Percentiles rank a stretch among this genome's conserved stretches.
phyloP scores from a whole-genome alignment of 2,113 vertebrate species.

The Corvus hawaiiensis region DNA sequence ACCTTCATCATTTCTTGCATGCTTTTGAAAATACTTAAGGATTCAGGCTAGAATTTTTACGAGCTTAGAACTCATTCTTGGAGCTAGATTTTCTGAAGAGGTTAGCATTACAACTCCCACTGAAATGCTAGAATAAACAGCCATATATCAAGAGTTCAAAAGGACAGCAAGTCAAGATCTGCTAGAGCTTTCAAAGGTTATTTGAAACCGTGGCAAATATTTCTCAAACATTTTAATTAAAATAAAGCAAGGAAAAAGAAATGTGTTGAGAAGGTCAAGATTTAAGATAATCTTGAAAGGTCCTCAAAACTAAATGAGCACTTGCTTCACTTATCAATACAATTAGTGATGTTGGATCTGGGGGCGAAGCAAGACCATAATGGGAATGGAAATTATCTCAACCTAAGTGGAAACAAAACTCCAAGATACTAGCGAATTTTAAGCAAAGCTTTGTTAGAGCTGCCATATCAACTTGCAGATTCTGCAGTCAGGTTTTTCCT shows the following conservation, averaged over 20 bases:
- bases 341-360: neutral
- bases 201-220: neutral
- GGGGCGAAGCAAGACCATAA: neutral
- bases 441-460: neutral
- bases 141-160: neutral
- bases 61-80: neutral
- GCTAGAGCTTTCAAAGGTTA: slow-evolving; percentile 2
- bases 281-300: neutral
- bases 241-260: neutral
- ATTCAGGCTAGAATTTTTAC: slow-evolving; percentile 22
- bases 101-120: neutral
- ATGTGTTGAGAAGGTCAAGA: neutral
- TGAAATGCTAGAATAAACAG: slow-evolving; percentile 17
- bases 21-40: neutral
- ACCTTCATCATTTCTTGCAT: neutral
- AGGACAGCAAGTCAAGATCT: neutral
- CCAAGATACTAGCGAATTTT: neutral
- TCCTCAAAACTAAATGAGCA: slow-evolving; percentile 20
- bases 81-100: neutral
- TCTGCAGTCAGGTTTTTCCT: neutral
- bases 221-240: slow-evolving; percentile 15
- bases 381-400: neutral
- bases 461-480: neutral
- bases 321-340: neutral
- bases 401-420: neutral